A percentile compares a stretch with the other conserved stretches of the same genome.
Conservation (phyloP, 2,888 invertebrate genomes). For the Drosophila kambysellisi region DNA sequence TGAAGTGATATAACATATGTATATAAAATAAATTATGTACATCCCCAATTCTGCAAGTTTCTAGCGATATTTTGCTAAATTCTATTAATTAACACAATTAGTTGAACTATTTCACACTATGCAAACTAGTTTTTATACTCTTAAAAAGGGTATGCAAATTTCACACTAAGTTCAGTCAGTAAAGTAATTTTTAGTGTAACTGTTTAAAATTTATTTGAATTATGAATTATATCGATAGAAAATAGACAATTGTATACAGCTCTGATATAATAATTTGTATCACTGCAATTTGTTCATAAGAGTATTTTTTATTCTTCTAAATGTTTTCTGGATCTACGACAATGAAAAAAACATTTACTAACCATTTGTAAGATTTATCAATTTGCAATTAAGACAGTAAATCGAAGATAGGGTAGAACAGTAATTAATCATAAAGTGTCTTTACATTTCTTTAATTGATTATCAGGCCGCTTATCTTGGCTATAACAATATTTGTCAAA, state of each 20-base stretch:
- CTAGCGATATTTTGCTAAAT: background rate
- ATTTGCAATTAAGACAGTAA: slow-evolving; percentile 1
- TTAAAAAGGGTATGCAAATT: too few relatives aligned
- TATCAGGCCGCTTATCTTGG: slow-evolving; percentile 20
- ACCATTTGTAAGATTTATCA: slow-evolving; percentile 2
- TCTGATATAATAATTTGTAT: too few relatives aligned
- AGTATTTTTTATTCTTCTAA: background rate
- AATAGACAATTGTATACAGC: background rate
- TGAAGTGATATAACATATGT: background rate
- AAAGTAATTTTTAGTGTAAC: background rate
- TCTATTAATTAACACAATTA: slow-evolving; percentile 14
- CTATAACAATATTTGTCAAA: slow-evolving; percentile 21
- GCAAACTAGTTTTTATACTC: background rate
- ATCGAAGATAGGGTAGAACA: background rate
- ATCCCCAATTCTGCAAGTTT: background rate
- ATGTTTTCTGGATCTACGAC: slow-evolving; percentile 7
- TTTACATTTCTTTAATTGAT: slow-evolving; percentile 17
- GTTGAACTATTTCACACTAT: slow-evolving; percentile 1
- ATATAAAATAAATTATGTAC: background rate
- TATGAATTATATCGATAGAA: background rate
- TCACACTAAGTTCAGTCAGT: background rate
- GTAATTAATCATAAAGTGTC: background rate
- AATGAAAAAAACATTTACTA: slow-evolving; percentile 13
- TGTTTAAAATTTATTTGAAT: background rate
- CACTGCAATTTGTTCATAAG: background rate